These are phyloP conservation scores for Drosophila kokeensis DNA, from an alignment of 2,888 invertebrate species.

Conservation along the genomic window DNA sequence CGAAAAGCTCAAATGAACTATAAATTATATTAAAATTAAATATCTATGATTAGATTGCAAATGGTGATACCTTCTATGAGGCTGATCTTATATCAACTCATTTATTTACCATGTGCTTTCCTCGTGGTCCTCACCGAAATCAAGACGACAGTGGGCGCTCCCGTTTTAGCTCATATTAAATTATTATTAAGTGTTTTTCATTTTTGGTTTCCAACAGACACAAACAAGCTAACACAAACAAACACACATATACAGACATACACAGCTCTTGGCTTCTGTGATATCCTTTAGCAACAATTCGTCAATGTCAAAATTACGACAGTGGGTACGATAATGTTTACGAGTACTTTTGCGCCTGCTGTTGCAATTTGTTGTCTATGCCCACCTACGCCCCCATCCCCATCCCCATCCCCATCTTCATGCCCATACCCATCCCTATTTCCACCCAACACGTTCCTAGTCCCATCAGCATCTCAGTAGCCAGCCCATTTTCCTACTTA, in stretches of 20 bases:
- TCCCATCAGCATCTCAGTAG: background rate
- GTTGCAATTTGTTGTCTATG: conserved; percentile 58
- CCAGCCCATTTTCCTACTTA: conserved; percentile 27
- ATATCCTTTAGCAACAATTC: conserved; percentile 63
- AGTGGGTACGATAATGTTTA: conserved; percentile 56
- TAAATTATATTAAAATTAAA: background rate
- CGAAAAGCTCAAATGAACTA: background rate
- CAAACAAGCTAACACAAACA: conserved; percentile 14
- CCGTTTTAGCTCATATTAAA: conserved; percentile 50
- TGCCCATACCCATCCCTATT: conserved; percentile 1
- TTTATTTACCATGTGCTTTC: background rate
- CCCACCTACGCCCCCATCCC: background rate
- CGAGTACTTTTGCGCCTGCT: conserved; percentile 56
- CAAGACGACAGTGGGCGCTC: conserved; percentile 26
- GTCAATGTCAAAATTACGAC: conserved; percentile 76
- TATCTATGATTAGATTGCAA: background rate
- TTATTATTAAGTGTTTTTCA: conserved; percentile 72
- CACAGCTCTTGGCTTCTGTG: conserved; percentile 15
- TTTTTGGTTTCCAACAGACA: conserved; percentile 47
- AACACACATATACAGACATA: conserved; percentile 1
- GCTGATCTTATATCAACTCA: background rate
- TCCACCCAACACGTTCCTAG: conserved; percentile 7
- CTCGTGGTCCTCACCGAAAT: background rate
- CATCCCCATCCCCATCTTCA: background rate
- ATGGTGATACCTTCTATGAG: background rate